A percentile compares a stretch with the other conserved stretches of the same genome.
Evolutionary conservation across 2,113 vertebrate genomes (phyloP).

Genomic region (Thamnophis sirtalis): DNA sequence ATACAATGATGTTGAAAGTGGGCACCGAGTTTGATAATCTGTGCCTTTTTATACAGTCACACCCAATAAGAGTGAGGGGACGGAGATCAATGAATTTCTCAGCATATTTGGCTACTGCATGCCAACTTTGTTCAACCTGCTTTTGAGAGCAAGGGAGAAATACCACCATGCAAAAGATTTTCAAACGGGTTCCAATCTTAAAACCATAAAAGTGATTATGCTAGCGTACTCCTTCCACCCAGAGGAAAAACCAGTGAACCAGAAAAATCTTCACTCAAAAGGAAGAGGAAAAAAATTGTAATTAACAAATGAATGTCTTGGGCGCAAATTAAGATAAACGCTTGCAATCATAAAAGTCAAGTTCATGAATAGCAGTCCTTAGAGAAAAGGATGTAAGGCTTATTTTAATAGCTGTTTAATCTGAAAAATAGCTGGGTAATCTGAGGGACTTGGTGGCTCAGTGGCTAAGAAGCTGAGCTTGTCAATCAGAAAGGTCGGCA

Average conservation of each 20-base stretch:
- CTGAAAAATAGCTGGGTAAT: neutral
- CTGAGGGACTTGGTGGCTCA: too few species aligned
- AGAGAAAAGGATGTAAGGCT: neutral
- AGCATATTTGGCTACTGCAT: neutral
- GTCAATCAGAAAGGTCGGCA: too few species aligned
- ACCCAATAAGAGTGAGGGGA: neutral
- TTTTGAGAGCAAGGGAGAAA: neutral
- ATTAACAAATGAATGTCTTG: rapidly evolving
- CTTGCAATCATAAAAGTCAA: neutral
- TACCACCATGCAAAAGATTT: neutral
- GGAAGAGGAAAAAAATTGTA: neutral
- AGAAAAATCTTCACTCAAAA: neutral
- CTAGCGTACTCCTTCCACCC: neutral
- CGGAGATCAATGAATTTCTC: neutral
- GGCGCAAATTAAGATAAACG: neutral
- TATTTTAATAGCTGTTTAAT: too few species aligned
- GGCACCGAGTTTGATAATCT: neutral
- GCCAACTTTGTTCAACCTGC: neutral
- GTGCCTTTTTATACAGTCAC: neutral
- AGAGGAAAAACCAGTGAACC: neutral
- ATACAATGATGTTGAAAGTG: neutral
- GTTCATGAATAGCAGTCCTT: neutral
- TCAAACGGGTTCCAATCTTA: neutral
- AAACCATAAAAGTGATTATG: neutral
- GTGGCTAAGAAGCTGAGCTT: too few species aligned